phyloP scores from a whole-genome alignment of 2,888 invertebrate species.

The Himalopsyche japonica region DNA sequence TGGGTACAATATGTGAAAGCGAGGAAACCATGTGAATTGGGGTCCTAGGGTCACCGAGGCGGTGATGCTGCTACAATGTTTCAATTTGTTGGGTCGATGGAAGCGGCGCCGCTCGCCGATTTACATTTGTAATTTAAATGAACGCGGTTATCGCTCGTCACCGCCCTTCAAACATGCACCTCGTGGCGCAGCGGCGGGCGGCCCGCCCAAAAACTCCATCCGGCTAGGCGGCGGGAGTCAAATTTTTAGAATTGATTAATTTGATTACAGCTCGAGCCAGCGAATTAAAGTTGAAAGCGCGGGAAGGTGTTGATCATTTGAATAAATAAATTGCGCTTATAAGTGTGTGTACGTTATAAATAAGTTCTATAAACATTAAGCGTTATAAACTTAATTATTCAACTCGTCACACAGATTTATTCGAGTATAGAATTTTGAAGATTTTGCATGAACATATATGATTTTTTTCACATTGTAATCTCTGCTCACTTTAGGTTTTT shows the following conservation, averaged over 20 bases:
- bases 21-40: neutral
- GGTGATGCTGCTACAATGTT: constrained; percentile 4
- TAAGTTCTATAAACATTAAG: no score
- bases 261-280: neutral
- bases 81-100: constrained; percentile 9
- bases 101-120: constrained; percentile 4
- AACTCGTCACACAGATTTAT: no score
- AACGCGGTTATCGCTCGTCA: constrained; percentile 16
- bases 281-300: neutral
- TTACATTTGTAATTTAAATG: constrained; percentile 38
- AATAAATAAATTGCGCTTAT: neutral
- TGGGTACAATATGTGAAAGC: neutral
- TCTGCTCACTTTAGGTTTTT: no score
- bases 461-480: no score
- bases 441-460: no score
- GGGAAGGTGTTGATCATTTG: neutral
- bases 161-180: constrained; percentile 5
- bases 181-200: constrained; percentile 3
- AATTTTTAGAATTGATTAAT: neutral
- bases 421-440: no score
- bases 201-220: neutral
- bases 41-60: neutral
- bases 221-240: neutral
- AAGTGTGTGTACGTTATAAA: neutral
- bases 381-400: no score